A percentile compares a stretch with the other conserved stretches of the same genome.
These are phyloP conservation scores for Forficula auricularia DNA, from an alignment of 1,140 invertebrate species.

Conservation along the genomic window DNA sequence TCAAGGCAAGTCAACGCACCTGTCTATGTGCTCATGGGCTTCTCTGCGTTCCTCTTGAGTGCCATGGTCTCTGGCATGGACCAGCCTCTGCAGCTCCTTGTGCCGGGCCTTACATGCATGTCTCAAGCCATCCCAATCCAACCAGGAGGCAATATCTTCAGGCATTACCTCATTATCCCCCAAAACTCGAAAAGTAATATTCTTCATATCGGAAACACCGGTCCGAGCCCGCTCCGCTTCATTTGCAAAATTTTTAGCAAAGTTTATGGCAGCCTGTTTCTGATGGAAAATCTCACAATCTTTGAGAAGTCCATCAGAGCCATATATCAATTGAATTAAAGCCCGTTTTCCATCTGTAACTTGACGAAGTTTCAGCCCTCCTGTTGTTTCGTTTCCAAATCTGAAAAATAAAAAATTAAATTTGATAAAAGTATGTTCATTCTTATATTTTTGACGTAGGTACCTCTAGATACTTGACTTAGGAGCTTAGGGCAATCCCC, in stretches of 20 bases:
- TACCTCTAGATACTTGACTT: too few relatives aligned
- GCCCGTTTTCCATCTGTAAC: slow-evolving; percentile 37
- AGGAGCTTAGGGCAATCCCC: too few relatives aligned
- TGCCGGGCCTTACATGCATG: slow-evolving; percentile 11
- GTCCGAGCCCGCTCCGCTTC: slow-evolving; percentile 29
- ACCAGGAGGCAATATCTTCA: slow-evolving; percentile 30
- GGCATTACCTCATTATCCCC: slow-evolving; percentile 24
- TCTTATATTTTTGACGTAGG: too few relatives aligned
- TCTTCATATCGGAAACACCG: slow-evolving; percentile 15
- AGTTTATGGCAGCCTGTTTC: slow-evolving; percentile 30
- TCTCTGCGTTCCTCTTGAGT: slow-evolving; percentile 9
- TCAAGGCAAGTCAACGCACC: slow-evolving; percentile 1
- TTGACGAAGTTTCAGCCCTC: slow-evolving; percentile 39
- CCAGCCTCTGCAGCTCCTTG: slow-evolving; percentile 10
- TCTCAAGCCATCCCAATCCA: slow-evolving; percentile 12
- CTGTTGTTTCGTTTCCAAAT: too few relatives aligned
- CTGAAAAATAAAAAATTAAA: too few relatives aligned
- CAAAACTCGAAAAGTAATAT: slow-evolving; percentile 25
- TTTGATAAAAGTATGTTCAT: too few relatives aligned
- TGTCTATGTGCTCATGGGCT: slow-evolving; percentile 7
- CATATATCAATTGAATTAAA: slow-evolving; percentile 49
- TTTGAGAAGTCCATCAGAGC: slow-evolving; percentile 31
- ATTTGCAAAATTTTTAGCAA: slow-evolving; percentile 32
- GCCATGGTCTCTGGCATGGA: slow-evolving; percentile 6
- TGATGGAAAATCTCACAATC: slow-evolving; percentile 47